These are phyloP conservation scores for Rhinogobio ventralis DNA, from an alignment of 2,797 vertebrate genomes.

Conservation along the genomic window DNA sequence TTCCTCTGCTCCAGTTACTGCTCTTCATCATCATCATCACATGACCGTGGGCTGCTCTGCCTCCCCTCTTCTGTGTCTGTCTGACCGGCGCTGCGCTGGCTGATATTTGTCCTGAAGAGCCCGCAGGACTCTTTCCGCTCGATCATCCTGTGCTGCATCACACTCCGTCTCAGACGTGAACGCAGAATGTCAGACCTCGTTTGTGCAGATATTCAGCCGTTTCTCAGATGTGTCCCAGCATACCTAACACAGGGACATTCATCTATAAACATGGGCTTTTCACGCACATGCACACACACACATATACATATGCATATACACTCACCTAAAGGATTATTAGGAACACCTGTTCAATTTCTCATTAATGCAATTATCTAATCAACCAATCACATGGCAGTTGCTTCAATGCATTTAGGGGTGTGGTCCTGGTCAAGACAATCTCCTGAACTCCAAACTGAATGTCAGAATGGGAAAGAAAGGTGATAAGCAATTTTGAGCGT, in stretches of 20 bases:
- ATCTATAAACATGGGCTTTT: background rate
- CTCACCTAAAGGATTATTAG: too few species aligned
- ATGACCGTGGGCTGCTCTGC: background rate
- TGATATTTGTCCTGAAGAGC: background rate
- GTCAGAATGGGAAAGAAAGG: too few species aligned
- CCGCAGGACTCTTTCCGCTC: conserved; percentile 6
- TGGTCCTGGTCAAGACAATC: too few species aligned
- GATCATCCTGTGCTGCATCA: background rate
- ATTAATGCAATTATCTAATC: too few species aligned
- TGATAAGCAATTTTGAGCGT: too few species aligned
- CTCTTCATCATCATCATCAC: conserved; percentile 11
- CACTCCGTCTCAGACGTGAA: background rate
- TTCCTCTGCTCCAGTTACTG: conserved; percentile 35
- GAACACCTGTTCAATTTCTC: too few species aligned
- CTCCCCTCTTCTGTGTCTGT: background rate
- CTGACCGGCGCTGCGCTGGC: background rate
- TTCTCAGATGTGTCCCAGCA: background rate
- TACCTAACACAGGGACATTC: background rate
- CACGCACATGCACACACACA: too few species aligned
- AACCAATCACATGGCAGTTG: too few species aligned
- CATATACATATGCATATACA: too few species aligned
- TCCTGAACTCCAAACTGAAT: too few species aligned
- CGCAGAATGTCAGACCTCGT: background rate
- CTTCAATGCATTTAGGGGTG: too few species aligned
- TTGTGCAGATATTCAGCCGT: background rate